A percentile compares a stretch with the other conserved stretches of the same genome.
phyloP scores from a whole-genome alignment of 2,113 vertebrate genomes.

The Tragelaphus imberbis region DNA sequence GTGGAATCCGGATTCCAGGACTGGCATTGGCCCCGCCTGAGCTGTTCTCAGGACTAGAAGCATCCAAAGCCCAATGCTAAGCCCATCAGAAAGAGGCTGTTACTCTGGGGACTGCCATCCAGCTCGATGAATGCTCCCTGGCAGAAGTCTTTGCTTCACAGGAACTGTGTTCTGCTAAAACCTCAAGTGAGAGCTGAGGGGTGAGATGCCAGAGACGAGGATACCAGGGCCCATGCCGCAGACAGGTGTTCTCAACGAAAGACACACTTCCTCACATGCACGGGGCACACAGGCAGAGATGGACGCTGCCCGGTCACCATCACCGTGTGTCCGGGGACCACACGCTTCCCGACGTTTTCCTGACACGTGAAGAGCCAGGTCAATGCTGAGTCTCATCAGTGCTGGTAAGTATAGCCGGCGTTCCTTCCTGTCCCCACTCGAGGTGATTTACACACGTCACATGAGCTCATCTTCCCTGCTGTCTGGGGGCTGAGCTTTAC shows the following conservation, averaged over 20 bases:
- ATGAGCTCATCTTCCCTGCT: rapidly evolving
- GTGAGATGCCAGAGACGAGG: rapidly evolving
- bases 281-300: rapidly evolving
- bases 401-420: rapidly evolving
- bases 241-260: rapidly evolving
- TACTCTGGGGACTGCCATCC: rapidly evolving
- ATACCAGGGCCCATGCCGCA: rapidly evolving
- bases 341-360: rapidly evolving
- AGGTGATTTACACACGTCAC: rapidly evolving
- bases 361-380: rapidly evolving
- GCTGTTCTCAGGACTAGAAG: rapidly evolving
- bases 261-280: rapidly evolving
- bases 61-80: rapidly evolving
- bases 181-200: rapidly evolving
- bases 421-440: rapidly evolving
- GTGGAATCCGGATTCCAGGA: background rate
- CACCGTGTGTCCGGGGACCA: rapidly evolving
- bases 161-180: rapidly evolving
- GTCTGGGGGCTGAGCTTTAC: rapidly evolving
- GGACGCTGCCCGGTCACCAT: rapidly evolving
- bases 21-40: rapidly evolving
- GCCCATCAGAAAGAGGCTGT: rapidly evolving
- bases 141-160: rapidly evolving
- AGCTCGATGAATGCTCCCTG: rapidly evolving
- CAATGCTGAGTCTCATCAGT: rapidly evolving